Evolutionary conservation across 2,797 vertebrate species (phyloP), one percentile per base, ranked within the genome.

Genomic region (Micrastur ruficollis): DNA sequence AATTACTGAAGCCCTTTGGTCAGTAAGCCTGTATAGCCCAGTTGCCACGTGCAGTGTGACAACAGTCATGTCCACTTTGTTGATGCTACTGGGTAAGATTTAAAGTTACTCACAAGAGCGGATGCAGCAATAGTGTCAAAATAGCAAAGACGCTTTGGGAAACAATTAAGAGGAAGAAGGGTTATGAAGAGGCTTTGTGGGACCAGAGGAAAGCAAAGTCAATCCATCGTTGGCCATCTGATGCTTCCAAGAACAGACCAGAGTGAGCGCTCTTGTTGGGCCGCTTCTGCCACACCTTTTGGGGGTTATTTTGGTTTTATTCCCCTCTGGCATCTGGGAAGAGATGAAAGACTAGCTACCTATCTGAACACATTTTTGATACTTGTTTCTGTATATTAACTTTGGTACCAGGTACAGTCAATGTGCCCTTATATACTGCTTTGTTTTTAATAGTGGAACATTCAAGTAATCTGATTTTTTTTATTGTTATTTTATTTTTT

Each of bases 181-280:
- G 7, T 44, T 89, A 29, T 27, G 44, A 38, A 73, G 86, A 34
- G 31, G 40, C 36, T 56, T 36, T 42, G 50, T 27, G 56, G 65
- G 23, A 36, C 6, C 29, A n/a, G 80, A 70, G 49, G 25, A 58
- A 59, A 72, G 70, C 76, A 13, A 25, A 74, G n/a, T 25, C 46
- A 42, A 8, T 73, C 53, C 20, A 3, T 34, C 5, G 0, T 42
- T 86, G 89, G 59, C n/a, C 9, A 3, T 18, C 25, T 1, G 1
- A 3, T 67, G 13, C 21, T 86, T 85, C 29, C 36, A 50, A 21
- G 72, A 78, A 10, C 29, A 72, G 68, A 14, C 4, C 9, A n/a
- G 36, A 36, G 22, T 3, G 25, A 80, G 8, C 9, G 2, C 27
- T 61, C 32, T 52, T 47, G 16, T 40, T 56, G 42, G 19, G n/a